Percentiles rank a stretch among this genome's conserved stretches.
Conservation (phyloP, 1,140 invertebrate species). For the Drosophila mayri region DNA sequence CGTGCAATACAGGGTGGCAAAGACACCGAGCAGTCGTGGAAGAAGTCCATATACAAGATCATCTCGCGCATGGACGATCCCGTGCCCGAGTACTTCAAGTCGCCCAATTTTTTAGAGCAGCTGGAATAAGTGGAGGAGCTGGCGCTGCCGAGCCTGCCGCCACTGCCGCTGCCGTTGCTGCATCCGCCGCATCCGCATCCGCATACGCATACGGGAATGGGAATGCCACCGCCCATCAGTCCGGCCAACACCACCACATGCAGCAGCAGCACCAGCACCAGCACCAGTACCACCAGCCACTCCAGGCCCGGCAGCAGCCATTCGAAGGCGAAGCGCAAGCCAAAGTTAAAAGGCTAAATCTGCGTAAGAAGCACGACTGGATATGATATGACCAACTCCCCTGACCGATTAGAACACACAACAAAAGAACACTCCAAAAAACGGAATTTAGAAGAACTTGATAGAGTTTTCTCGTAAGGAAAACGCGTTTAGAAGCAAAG, state of each 20-base stretch:
- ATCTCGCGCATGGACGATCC: conserved; percentile 99
- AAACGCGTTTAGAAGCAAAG: conserved; percentile 51
- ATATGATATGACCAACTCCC: conserved; percentile 64
- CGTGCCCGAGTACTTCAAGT: conserved; percentile 99
- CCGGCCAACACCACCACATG: conserved; percentile 45
- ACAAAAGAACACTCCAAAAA: conserved; percentile 6
- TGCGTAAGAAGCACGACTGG: conserved; percentile 77
- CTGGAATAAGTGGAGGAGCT: conserved; percentile 91
- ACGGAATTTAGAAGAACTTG: conserved; percentile 19
- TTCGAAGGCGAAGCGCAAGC: conserved; percentile 63
- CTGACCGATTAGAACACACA: conserved; percentile 23
- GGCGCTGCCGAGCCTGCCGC: conserved; percentile 65
- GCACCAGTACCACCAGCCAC: conserved; percentile 49
- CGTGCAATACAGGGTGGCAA: conserved; percentile 97
- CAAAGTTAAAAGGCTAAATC: conserved; percentile 77
- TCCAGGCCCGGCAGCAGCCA: conserved; percentile 45
- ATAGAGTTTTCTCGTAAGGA: conserved; percentile 23
- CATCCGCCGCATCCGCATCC: conserved; percentile 29
- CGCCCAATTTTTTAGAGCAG: conserved; percentile 99
- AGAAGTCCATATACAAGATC: conserved; percentile 99
- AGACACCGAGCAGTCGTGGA: conserved; percentile 99
- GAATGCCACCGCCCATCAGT: conserved; percentile 52
- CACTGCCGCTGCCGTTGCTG: conserved; percentile 40
- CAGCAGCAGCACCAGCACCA: conserved; percentile 53
- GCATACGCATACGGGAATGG: conserved; percentile 31